phyloP scores from a whole-genome alignment of 1,140 invertebrate species.

The Leptinotarsa lineolata region DNA sequence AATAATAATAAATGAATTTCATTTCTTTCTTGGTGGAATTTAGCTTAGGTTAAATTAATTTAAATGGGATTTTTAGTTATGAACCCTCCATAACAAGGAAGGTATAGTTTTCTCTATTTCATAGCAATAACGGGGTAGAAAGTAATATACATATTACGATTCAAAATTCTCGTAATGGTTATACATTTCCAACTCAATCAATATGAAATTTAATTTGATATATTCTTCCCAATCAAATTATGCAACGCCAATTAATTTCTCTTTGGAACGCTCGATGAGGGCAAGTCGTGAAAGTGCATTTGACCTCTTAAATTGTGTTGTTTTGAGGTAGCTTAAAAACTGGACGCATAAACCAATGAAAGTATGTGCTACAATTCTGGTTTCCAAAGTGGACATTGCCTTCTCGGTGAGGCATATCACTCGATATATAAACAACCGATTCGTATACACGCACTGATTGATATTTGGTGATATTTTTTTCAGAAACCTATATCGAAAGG shows the following conservation, averaged over 20 bases:
- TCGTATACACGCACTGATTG: background rate
- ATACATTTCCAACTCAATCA: too few relatives aligned
- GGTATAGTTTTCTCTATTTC: too few relatives aligned
- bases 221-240: too few relatives aligned
- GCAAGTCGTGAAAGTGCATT: constrained; percentile 28
- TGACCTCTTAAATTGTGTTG: constrained; percentile 33
- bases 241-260: background rate
- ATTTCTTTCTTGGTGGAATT: too few relatives aligned
- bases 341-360: constrained; percentile 33
- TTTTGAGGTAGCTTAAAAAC: constrained; percentile 28
- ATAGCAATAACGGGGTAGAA: too few relatives aligned
- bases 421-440: constrained; percentile 17
- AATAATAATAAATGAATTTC: too few relatives aligned
- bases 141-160: too few relatives aligned
- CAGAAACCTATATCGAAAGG: background rate
- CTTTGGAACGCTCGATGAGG: background rate
- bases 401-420: constrained; percentile 13
- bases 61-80: too few relatives aligned
- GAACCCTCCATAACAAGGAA: too few relatives aligned
- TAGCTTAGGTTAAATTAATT: too few relatives aligned
- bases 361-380: constrained; percentile 31
- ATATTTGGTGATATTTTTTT: constrained; percentile 4
- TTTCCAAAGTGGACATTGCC: constrained; percentile 28
- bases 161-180: too few relatives aligned
- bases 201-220: too few relatives aligned